These are phyloP conservation scores for Scotopteryx bipunctaria DNA, from an alignment of 2,888 invertebrate species.

Conservation along the genomic window DNA sequence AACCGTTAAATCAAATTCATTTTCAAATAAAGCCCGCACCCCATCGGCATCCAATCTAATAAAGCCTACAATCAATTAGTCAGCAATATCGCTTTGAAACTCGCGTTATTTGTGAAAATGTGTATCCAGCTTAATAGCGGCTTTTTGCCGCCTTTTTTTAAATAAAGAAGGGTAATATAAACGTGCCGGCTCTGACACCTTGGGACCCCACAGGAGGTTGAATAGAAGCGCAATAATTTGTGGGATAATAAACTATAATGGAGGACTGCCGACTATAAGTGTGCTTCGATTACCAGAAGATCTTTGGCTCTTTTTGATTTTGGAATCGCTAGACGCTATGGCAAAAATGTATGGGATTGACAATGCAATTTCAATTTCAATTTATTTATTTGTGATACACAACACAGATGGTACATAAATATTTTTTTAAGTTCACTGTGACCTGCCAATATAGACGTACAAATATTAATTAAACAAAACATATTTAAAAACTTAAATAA, in stretches of 20 bases:
- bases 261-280: conserved; percentile 46
- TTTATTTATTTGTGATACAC: too few relatives aligned
- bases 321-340: too few relatives aligned
- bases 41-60: conserved; percentile 57
- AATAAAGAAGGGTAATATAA: conserved; percentile 75
- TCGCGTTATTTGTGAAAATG: conserved; percentile 66
- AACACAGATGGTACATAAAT: too few relatives aligned
- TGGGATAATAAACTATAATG: conserved; percentile 76
- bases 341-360: too few relatives aligned
- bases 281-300: conserved; percentile 18
- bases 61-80: conserved; percentile 75
- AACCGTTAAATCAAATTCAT: conserved; percentile 39
- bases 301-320: neutral
- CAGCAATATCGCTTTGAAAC: conserved; percentile 66
- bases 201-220: conserved; percentile 76
- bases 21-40: conserved; percentile 49
- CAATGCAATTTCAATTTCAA: too few relatives aligned
- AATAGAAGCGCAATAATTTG: conserved; percentile 67
- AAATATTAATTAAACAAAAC: too few relatives aligned
- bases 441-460: too few relatives aligned
- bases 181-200: conserved; percentile 79
- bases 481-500: too few relatives aligned
- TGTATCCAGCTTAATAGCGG: conserved; percentile 47
- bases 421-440: too few relatives aligned
- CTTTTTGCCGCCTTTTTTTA: conserved; percentile 66